These are phyloP conservation scores for Andricus curvator DNA, from an alignment of 2,888 invertebrate genomes.

Conservation along the genomic window DNA sequence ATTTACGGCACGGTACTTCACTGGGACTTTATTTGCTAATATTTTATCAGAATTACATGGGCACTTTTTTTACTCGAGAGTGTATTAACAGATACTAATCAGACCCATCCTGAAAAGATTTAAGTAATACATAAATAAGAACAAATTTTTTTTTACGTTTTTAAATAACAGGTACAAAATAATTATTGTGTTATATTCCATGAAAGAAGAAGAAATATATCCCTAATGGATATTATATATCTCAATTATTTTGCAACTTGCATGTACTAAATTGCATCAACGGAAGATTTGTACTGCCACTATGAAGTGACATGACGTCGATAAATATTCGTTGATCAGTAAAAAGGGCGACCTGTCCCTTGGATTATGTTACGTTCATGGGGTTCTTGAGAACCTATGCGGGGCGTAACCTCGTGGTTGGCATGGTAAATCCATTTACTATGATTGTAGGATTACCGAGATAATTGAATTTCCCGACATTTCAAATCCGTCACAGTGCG, in stretches of 20 bases:
- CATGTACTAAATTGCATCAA: background rate
- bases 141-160: too few species aligned
- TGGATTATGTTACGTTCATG: slow-evolving; percentile 43
- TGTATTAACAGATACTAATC: too few species aligned
- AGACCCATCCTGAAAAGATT: too few species aligned
- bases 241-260: background rate
- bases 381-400: slow-evolving; percentile 50
- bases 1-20: too few species aligned
- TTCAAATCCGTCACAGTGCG: slow-evolving; percentile 54
- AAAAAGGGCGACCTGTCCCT: background rate
- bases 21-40: too few species aligned
- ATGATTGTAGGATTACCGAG: slow-evolving; percentile 82
- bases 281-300: background rate
- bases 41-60: too few species aligned
- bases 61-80: too few species aligned
- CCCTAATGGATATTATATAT: background rate
- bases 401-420: slow-evolving; percentile 46
- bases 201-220: too few species aligned
- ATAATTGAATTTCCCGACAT: slow-evolving; percentile 81
- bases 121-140: too few species aligned
- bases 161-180: too few species aligned
- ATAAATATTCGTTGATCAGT: slow-evolving; percentile 17
- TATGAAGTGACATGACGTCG: background rate
- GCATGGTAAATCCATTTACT: slow-evolving; percentile 59
- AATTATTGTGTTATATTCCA: too few species aligned